Percentiles rank a stretch among this genome's conserved stretches.
Evolutionary conservation across 1,140 invertebrate genomes (phyloP).

Genomic region (Brachystomella parvula): DNA sequence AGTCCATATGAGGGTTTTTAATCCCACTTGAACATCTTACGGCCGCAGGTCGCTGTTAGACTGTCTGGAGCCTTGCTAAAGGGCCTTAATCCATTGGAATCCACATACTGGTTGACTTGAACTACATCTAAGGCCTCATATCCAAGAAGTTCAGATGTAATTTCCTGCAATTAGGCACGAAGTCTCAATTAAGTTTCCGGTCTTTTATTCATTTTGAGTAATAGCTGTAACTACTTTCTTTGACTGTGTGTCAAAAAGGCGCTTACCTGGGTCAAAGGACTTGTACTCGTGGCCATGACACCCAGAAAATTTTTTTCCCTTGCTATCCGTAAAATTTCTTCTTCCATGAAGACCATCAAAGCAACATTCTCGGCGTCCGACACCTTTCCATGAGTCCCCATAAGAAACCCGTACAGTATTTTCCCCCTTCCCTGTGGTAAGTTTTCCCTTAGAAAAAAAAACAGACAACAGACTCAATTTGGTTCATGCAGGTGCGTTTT

Average conservation of each 20-base stretch:
- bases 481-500: too few species aligned
- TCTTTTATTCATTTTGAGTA: too few species aligned
- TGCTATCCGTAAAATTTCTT: background rate
- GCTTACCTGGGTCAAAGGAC: background rate
- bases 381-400: background rate
- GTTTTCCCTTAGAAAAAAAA: background rate
- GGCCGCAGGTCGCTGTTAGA: background rate
- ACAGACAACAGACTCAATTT: background rate
- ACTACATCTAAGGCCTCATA: background rate
- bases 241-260: too few species aligned
- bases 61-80: background rate
- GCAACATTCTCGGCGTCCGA: background rate
- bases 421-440: background rate
- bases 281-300: background rate
- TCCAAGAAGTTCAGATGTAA: background rate
- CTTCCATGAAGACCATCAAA: background rate
- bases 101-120: conserved; percentile 2
- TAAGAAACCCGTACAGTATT: background rate
- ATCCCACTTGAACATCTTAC: background rate
- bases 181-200: too few species aligned
- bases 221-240: too few species aligned
- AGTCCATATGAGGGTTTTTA: too few species aligned
- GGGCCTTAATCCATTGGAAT: background rate
- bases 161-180: too few species aligned
- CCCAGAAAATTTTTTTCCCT: background rate